phyloP scores from a whole-genome alignment of 2,797 vertebrate species.

The Carduelis carduelis region DNA sequence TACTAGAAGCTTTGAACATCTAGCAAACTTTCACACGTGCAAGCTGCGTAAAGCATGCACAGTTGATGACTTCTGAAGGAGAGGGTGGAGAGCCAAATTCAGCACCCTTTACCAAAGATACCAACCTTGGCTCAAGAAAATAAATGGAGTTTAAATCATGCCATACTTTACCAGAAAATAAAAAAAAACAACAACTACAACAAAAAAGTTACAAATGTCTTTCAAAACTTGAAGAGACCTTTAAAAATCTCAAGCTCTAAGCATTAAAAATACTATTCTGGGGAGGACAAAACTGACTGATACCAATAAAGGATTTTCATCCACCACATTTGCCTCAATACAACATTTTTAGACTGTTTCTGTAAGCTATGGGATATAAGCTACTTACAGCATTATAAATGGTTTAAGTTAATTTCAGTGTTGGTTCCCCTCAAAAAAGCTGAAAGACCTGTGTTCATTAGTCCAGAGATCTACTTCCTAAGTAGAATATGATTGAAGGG shows the following conservation, averaged over 20 bases:
- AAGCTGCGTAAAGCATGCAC: not conserved
- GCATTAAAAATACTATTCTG: not conserved
- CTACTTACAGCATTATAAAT: not conserved
- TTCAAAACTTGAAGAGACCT: not conserved
- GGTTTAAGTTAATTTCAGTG: not conserved
- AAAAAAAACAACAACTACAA: not conserved
- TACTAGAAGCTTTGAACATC: not conserved
- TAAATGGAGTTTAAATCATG: not conserved
- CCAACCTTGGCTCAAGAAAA: not conserved
- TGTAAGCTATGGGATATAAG: not conserved
- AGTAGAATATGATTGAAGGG: rapidly evolving
- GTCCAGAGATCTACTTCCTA: not conserved
- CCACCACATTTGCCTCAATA: not conserved
- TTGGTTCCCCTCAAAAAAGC: not conserved
- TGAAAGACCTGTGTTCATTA: not conserved
- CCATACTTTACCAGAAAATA: not conserved
- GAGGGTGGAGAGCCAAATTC: not conserved
- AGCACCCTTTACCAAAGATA: not conserved
- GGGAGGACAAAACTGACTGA: not conserved
- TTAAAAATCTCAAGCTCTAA: not conserved
- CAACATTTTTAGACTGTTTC: not conserved
- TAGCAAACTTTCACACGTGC: not conserved
- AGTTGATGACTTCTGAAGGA: not conserved
- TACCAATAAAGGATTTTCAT: not conserved
- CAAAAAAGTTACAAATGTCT: not conserved